Evolutionary conservation across 2,113 vertebrate genomes (phyloP).

Genomic region (Dromiciops gliroides): DNA sequence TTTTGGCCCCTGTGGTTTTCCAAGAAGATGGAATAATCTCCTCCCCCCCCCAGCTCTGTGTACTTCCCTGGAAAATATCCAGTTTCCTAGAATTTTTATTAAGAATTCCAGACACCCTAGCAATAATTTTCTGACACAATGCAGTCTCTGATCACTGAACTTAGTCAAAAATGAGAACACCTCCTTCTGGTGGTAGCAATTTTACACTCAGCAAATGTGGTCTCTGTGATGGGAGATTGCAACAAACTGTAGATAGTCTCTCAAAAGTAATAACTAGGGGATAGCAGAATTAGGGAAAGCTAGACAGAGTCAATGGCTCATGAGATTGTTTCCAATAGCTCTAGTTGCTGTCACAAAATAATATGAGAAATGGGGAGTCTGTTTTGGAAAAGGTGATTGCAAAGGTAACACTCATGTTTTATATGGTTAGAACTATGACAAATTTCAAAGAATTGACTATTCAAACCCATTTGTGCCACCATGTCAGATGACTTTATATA

Average conservation of each 20-base stretch:
- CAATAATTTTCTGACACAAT: not conserved
- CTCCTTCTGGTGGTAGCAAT: not conserved
- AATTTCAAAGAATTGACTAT: constrained; percentile 16
- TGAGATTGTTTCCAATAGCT: constrained; percentile 5
- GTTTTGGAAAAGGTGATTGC: not conserved
- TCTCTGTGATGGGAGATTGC: not conserved
- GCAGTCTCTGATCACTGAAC: constrained; percentile 10
- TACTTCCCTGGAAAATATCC: not conserved
- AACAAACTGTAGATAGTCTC: not conserved
- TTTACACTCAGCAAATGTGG: not conserved
- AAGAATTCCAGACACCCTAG: constrained; percentile 18
- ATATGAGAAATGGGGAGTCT: constrained; percentile 40
- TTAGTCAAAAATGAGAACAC: not conserved
- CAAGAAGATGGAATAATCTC: not conserved
- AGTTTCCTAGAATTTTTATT: not conserved
- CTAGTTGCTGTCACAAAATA: constrained; percentile 22
- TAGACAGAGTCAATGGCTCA: constrained; percentile 43
- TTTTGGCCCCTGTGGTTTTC: not conserved
- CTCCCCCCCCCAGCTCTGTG: not conserved
- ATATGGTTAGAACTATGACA: constrained; percentile 19
- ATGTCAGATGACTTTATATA: constrained; percentile 37
- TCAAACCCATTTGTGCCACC: constrained; percentile 33
- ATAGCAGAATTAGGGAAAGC: constrained; percentile 29
- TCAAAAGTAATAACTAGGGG: not conserved
- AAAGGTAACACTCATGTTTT: constrained; percentile 40